Percentiles rank a stretch among this genome's conserved stretches.
Conservation (phyloP, 2,888 invertebrate species). For the Pammene fasciana region DNA sequence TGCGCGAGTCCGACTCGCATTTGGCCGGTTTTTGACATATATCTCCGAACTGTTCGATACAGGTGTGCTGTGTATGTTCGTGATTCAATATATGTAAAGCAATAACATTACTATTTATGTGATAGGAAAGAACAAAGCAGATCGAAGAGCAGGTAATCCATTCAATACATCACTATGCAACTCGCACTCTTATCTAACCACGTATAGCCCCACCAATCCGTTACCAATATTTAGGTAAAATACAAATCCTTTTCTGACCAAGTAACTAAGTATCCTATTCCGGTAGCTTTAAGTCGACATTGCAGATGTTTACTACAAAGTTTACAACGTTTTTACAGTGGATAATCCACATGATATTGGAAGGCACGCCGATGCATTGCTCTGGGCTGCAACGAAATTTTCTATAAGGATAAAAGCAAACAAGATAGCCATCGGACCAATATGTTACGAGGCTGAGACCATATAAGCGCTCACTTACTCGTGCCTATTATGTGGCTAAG, state of each 20-base stretch:
- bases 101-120: constrained; percentile 47
- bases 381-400: constrained; percentile 81
- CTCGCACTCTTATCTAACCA: constrained; percentile 74
- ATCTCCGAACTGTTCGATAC: constrained; percentile 27
- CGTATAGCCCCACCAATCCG: constrained; percentile 77
- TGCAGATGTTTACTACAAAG: constrained; percentile 51
- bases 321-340: constrained; percentile 73
- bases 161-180: constrained; percentile 78
- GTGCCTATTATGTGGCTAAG: constrained; percentile 44
- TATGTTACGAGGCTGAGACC: constrained; percentile 60
- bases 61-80: constrained; percentile 6
- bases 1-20: too few species aligned
- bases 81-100: constrained; percentile 42
- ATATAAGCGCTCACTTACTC: constrained; percentile 48
- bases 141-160: constrained; percentile 70
- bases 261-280: constrained; percentile 59
- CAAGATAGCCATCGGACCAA: constrained; percentile 79
- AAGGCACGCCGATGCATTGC: constrained; percentile 79
- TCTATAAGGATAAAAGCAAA: constrained; percentile 84
- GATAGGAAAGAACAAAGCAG: constrained; percentile 59
- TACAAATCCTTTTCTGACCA: constrained; percentile 65
- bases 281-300: constrained; percentile 53
- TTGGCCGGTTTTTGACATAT: constrained; percentile 53
- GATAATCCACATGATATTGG: constrained; percentile 81
- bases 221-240: constrained; percentile 82